These are phyloP conservation scores for Heteractis magnifica DNA, from an alignment of 92 coral and sea anemone genomes.

Conservation along the genomic window DNA sequence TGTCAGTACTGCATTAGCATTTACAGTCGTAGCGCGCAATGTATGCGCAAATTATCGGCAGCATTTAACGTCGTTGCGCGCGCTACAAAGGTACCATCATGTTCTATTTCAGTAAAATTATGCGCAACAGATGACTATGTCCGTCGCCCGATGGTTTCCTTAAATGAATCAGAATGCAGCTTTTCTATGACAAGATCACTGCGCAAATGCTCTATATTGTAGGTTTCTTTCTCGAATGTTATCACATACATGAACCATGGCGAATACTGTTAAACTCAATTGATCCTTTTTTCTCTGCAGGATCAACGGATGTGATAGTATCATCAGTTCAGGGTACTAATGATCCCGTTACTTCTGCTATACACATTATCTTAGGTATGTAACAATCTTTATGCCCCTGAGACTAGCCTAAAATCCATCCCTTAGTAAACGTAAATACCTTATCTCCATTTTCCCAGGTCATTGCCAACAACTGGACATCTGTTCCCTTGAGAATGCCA, in stretches of 20 bases:
- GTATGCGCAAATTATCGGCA: not conserved
- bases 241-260: not conserved
- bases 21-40: not conserved
- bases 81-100: not conserved
- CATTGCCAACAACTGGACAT: slow-evolving; percentile 66
- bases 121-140: not conserved
- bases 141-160: not conserved
- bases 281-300: slow-evolving; percentile 16
- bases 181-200: too few species aligned
- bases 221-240: too few species aligned
- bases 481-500: slow-evolving; percentile 72
- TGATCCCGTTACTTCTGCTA: slow-evolving; percentile 83
- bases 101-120: not conserved
- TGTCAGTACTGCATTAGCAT: too few species aligned
- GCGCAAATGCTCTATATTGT: too few species aligned
- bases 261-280: too few species aligned
- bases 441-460: slow-evolving; percentile 32
- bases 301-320: slow-evolving; percentile 79
- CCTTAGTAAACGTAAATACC: not conserved
- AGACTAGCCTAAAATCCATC: too few species aligned
- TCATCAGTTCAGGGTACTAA: slow-evolving; percentile 72
- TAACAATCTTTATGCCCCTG: too few species aligned
- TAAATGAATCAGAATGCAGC: too few species aligned
- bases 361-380: slow-evolving; percentile 74
- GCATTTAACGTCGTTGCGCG: not conserved